A percentile compares a stretch with the other conserved stretches of the same genome.
phyloP scores from a whole-genome alignment of 2,797 vertebrate species.

The Mus caroli region DNA sequence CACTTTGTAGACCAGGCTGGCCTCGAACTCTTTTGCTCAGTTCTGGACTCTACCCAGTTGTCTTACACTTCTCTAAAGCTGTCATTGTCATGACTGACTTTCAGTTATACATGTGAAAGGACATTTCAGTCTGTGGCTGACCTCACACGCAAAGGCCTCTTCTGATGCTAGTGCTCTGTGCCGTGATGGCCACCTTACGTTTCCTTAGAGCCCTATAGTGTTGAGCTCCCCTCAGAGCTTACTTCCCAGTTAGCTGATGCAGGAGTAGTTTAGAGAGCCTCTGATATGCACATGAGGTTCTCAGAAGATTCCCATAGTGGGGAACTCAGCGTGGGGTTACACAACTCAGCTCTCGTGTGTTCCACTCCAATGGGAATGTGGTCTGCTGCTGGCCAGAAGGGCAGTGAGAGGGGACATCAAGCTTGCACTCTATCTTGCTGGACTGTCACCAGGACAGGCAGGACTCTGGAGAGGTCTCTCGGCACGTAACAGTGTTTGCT shows the following conservation, averaged over 20 bases:
- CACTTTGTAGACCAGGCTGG: too few relatives aligned
- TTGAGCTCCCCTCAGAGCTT: too few relatives aligned
- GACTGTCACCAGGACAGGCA: neutral
- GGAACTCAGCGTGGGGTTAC: neutral
- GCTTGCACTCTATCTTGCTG: too few relatives aligned
- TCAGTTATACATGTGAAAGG: fast-evolving
- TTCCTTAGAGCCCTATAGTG: too few relatives aligned
- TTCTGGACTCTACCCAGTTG: neutral
- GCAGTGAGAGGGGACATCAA: fast-evolving
- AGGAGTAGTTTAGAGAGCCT: neutral
- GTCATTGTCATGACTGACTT: neutral
- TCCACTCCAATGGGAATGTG: neutral
- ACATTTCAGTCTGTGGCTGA: neutral
- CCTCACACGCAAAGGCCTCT: fast-evolving
- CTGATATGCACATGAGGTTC: neutral
- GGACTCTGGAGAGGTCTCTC: neutral
- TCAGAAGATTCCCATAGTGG: neutral
- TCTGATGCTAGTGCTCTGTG: neutral
- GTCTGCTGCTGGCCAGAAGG: neutral
- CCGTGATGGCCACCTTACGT: neutral
- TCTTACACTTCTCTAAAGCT: neutral
- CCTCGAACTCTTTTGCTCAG: neutral
- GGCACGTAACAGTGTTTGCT: neutral
- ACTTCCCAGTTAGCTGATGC: neutral
- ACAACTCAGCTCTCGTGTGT: neutral